Evolutionary conservation across 2,888 invertebrate species (phyloP).

Genomic region (Cryptus armator): DNA sequence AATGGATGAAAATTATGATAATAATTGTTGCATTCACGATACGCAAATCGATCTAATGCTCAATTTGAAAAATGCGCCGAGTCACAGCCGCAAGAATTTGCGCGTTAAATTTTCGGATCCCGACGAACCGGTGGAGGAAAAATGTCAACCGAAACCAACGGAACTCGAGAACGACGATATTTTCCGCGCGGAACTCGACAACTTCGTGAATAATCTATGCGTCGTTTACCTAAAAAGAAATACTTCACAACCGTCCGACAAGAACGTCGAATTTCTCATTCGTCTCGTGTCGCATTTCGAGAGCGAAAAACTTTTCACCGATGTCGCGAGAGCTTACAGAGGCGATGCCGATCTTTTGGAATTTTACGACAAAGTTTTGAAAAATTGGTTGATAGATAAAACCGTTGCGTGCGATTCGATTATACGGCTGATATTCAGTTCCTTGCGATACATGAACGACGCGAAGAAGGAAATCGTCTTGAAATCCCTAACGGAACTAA

Average conservation of each 20-base stretch:
- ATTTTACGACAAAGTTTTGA: slow-evolving; percentile 84
- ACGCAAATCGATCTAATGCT: slow-evolving; percentile 86
- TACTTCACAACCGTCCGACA: slow-evolving; percentile 82
- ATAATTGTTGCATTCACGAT: slow-evolving; percentile 69
- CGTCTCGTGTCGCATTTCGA: slow-evolving; percentile 87
- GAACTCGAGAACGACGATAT: slow-evolving; percentile 76
- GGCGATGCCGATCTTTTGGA: slow-evolving; percentile 77
- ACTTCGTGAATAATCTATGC: slow-evolving; percentile 85
- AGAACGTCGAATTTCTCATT: slow-evolving; percentile 86
- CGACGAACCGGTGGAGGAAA: slow-evolving; percentile 71
- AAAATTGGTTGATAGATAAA: slow-evolving; percentile 86
- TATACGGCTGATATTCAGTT: slow-evolving; percentile 88
- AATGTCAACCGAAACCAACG: slow-evolving; percentile 41
- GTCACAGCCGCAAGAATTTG: slow-evolving; percentile 84
- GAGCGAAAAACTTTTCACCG: slow-evolving; percentile 86
- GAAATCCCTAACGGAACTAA: slow-evolving; percentile 86
- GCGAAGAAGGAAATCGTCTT: slow-evolving; percentile 87
- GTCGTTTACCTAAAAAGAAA: slow-evolving; percentile 87
- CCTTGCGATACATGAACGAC: slow-evolving; percentile 87
- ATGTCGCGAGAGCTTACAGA: slow-evolving; percentile 82
- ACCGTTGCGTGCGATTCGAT: slow-evolving; percentile 86
- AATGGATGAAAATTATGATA: slow-evolving; percentile 66
- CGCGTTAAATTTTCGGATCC: slow-evolving; percentile 87
- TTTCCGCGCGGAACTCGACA: slow-evolving; percentile 85
- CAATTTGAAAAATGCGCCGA: slow-evolving; percentile 84